phyloP scores from a whole-genome alignment of 2,888 invertebrate genomes.

The Schizaphis graminum region DNA sequence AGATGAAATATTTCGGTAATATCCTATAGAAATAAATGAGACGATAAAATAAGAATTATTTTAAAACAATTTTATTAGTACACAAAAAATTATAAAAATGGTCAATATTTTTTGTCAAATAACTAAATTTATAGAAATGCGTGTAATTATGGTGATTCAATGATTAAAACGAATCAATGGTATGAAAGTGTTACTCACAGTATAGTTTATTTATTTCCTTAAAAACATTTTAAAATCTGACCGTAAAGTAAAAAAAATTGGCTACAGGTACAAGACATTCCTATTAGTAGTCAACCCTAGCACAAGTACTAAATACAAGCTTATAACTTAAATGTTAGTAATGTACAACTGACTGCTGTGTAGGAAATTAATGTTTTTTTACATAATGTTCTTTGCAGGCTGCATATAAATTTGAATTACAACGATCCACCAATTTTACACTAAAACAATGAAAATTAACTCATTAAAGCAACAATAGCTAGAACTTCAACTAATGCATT shows the following conservation, averaged over 20 bases:
- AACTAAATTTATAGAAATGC: not conserved
- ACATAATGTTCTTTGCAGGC: not conserved
- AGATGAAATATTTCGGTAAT: not conserved
- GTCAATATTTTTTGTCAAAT: not conserved
- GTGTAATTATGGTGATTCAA: not conserved
- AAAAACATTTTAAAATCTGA: not conserved
- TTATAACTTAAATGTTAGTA: conserved; percentile 11
- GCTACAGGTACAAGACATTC: conserved; percentile 4
- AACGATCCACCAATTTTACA: not conserved
- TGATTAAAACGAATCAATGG: not conserved
- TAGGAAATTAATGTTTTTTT: conserved; percentile 26
- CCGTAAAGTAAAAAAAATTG: conserved; percentile 12
- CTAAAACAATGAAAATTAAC: not conserved
- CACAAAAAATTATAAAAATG: not conserved
- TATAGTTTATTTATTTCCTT: no score
- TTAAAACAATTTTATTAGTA: not conserved
- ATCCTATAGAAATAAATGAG: no score
- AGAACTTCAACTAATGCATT: not conserved
- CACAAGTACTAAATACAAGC: not conserved
- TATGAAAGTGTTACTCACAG: not conserved
- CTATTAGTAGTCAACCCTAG: not conserved
- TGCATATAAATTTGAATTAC: not conserved
- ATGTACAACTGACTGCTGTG: not conserved
- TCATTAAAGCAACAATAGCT: not conserved
- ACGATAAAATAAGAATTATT: not conserved